Evolutionary conservation across 64 coral and sea anemone species (phyloP).

Genomic region (Stylophora pistillata): DNA sequence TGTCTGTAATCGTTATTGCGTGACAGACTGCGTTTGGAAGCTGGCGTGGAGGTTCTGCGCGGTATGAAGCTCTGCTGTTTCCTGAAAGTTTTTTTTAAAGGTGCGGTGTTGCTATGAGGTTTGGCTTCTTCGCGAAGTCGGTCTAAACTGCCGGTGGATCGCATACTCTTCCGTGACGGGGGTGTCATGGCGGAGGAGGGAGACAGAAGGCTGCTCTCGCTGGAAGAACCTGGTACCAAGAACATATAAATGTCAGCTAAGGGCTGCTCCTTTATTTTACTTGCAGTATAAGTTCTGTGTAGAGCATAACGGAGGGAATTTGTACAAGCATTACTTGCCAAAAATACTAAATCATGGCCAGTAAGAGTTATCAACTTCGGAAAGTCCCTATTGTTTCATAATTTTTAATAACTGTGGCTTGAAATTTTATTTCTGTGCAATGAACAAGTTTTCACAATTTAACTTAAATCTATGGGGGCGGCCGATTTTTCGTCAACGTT

Average conservation of each 20-base stretch:
- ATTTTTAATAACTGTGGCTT: no score
- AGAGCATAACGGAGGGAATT: no score
- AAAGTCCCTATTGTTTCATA: no score
- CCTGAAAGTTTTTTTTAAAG: not conserved
- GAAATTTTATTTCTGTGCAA: no score
- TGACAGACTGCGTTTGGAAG: not conserved
- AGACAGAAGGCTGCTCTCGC: constrained; percentile 18
- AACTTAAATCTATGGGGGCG: no score
- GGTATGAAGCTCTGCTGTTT: constrained; percentile 15
- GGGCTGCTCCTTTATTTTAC: no score
- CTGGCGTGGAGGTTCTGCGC: constrained; percentile 20
- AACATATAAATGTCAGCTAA: not conserved
- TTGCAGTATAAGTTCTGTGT: no score
- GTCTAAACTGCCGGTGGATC: constrained; percentile 28
- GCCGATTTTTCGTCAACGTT: no score
- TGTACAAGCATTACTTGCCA: no score
- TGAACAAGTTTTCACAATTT: no score
- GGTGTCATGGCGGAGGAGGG: not conserved
- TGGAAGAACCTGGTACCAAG: not conserved
- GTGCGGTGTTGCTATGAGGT: not conserved
- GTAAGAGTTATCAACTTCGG: no score
- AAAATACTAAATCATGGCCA: no score
- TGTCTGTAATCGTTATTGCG: not conserved
- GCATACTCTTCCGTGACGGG: not conserved
- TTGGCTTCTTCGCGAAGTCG: constrained; percentile 9